A percentile compares a stretch with the other conserved stretches of the same genome.
Conservation (phyloP, 2,113 vertebrate species). For the Siphamia tubifer region DNA sequence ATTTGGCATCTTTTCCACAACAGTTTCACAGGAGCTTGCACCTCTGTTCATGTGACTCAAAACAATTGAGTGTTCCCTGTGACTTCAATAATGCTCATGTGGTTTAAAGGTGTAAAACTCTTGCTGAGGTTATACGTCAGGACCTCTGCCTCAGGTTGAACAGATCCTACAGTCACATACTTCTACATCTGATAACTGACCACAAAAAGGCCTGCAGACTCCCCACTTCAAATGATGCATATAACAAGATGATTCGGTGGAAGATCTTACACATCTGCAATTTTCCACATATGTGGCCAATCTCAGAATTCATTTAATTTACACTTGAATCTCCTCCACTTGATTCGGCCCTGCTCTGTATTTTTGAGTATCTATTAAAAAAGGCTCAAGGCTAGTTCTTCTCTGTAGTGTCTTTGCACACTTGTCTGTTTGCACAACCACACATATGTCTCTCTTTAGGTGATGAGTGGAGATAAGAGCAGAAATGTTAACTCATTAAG, state of each 20-base stretch:
- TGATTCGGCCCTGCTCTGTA: too few relatives aligned
- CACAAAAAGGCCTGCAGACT: not conserved
- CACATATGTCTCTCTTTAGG: conserved; percentile 16
- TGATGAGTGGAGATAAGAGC: conserved; percentile 46
- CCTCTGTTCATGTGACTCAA: not conserved
- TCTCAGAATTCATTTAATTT: conserved; percentile 9
- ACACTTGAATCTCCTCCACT: not conserved
- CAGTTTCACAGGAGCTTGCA: not conserved
- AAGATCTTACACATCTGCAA: conserved; percentile 14
- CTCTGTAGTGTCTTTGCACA: conserved; percentile 24
- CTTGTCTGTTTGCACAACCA: not conserved
- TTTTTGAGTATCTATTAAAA: not conserved
- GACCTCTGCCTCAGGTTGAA: not conserved
- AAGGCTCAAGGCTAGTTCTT: conserved; percentile 33
- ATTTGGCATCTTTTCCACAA: not conserved
- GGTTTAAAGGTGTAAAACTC: conserved; percentile 11
- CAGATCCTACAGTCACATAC: not conserved
- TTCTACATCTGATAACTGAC: not conserved
- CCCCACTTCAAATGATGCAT: conserved; percentile 26
- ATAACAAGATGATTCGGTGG: conserved; percentile 21
- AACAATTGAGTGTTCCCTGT: not conserved
- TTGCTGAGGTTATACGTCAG: not conserved
- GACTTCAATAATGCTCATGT: not conserved
- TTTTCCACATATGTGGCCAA: conserved; percentile 27
- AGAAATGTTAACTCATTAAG: too few relatives aligned